A percentile compares a stretch with the other conserved stretches of the same genome.
Evolutionary conservation across 2,888 invertebrate genomes (phyloP).

Genomic region (Eupithecia tripunctaria): DNA sequence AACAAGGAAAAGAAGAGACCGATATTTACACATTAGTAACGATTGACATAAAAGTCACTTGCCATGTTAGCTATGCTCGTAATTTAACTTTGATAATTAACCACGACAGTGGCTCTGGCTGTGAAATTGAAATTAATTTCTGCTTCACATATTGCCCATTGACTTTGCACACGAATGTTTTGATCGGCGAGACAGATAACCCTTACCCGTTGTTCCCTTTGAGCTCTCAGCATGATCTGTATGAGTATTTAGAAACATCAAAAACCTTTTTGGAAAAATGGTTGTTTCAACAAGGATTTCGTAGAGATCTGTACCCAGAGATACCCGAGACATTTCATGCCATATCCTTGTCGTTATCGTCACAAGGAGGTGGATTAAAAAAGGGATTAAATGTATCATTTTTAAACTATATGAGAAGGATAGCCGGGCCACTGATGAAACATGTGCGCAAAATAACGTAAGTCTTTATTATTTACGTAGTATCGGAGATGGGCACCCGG

Average conservation of each 20-base stretch:
- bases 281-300: constrained; percentile 80
- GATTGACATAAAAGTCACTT: constrained; percentile 59
- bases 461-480: constrained; percentile 36
- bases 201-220: constrained; percentile 75
- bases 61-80: constrained; percentile 52
- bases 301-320: constrained; percentile 73
- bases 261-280: constrained; percentile 72
- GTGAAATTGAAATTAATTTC: constrained; percentile 71
- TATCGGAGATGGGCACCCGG: not conserved
- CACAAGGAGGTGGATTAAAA: constrained; percentile 57
- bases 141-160: constrained; percentile 71
- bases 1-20: constrained; percentile 48
- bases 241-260: constrained; percentile 66
- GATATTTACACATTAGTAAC: constrained; percentile 54
- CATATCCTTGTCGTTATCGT: constrained; percentile 63
- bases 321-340: constrained; percentile 77
- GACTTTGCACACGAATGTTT: constrained; percentile 64
- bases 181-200: constrained; percentile 58
- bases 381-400: constrained; percentile 75
- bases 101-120: constrained; percentile 64
- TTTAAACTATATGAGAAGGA: constrained; percentile 71
- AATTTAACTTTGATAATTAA: constrained; percentile 59
- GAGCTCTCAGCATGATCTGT: constrained; percentile 57
- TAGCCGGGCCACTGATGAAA: constrained; percentile 77
- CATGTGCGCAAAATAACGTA: constrained; percentile 70